phyloP scores from a whole-genome alignment of 2,797 vertebrate genomes.

The Megaceryle alcyon region DNA sequence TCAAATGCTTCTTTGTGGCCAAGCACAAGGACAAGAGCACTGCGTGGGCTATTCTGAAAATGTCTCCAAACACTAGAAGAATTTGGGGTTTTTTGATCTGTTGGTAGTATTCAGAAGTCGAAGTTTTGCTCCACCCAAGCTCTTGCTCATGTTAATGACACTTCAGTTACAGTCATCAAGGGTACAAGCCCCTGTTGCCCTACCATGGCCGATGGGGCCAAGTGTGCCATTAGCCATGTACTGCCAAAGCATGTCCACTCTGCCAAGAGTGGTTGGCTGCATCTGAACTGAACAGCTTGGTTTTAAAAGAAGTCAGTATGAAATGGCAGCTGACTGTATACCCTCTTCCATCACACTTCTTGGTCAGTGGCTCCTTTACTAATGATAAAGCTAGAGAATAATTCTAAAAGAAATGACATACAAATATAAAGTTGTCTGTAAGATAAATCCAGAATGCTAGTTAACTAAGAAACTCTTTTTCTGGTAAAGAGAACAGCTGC shows the following conservation, averaged over 20 bases:
- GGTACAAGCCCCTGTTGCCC: background rate
- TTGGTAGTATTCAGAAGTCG: background rate
- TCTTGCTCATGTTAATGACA: background rate
- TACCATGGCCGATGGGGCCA: background rate
- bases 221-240: accelerated
- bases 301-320: accelerated
- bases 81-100: background rate
- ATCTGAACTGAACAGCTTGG: background rate
- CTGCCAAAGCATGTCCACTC: background rate
- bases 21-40: background rate
- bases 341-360: background rate
- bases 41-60: background rate
- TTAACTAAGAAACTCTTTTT: background rate
- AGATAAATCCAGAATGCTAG: background rate
- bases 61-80: background rate
- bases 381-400: background rate
- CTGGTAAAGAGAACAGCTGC: background rate
- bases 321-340: background rate
- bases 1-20: background rate
- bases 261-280: background rate
- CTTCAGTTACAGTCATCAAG: background rate
- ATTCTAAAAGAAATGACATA: background rate
- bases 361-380: background rate
- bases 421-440: background rate
- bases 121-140: background rate